These are phyloP conservation scores for Apeltes quadracus DNA, from an alignment of 2,113 vertebrate species.

Conservation along the genomic window DNA sequence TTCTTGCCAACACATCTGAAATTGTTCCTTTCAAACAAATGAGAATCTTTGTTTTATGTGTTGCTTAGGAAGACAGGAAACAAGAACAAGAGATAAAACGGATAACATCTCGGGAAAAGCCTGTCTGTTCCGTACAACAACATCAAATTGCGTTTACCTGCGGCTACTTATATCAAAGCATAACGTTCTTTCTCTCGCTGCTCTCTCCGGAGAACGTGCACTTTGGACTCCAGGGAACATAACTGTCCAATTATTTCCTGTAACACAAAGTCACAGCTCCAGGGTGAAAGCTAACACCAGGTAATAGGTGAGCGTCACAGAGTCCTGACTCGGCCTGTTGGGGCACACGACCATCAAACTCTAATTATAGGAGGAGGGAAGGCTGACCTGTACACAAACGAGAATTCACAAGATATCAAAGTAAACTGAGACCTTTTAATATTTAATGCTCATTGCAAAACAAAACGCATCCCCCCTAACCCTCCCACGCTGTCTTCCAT, in stretches of 20 bases:
- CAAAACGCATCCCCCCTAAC: background rate
- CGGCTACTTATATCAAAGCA: background rate
- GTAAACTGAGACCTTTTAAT: background rate
- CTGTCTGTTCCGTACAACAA: background rate
- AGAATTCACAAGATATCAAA: background rate
- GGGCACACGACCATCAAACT: constrained; percentile 25
- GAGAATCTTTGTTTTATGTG: background rate
- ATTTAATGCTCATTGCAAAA: background rate
- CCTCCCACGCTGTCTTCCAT: background rate
- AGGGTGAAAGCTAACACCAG: constrained; percentile 27
- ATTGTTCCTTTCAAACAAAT: constrained; percentile 12
- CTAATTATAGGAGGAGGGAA: constrained; percentile 3
- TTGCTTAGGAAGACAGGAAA: background rate
- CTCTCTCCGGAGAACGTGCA: background rate
- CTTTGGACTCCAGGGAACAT: background rate
- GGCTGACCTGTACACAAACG: background rate
- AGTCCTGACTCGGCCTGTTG: constrained; percentile 14
- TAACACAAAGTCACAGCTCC: background rate
- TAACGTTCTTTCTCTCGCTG: background rate
- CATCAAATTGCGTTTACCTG: background rate
- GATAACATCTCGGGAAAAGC: background rate
- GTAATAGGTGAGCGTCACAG: constrained; percentile 11
- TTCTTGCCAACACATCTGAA: constrained; percentile 1
- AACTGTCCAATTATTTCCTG: background rate
- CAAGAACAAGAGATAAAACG: background rate